Percentiles rank a stretch among this genome's conserved stretches.
These are phyloP conservation scores for Cassiopea andromeda DNA, from an alignment of 30 jellyfish, hydroid and myxozoan genomes.

Conservation along the genomic window DNA sequence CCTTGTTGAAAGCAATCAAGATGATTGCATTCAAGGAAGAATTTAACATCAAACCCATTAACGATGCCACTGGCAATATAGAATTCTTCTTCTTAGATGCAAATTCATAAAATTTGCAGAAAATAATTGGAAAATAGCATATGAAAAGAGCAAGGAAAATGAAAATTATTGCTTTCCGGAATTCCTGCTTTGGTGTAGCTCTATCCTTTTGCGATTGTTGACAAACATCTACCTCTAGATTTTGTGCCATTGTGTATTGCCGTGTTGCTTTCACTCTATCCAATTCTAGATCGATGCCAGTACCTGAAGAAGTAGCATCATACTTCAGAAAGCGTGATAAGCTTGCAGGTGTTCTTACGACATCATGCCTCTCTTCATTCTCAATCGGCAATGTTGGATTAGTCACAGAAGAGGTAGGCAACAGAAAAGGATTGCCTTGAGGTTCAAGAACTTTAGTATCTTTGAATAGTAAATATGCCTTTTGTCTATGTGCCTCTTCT, in stretches of 20 bases:
- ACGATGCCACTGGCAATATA: neutral
- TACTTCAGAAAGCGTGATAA: too few relatives aligned
- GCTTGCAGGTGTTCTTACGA: too few relatives aligned
- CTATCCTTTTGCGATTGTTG: neutral
- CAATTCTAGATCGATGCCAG: too few relatives aligned
- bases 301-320: too few relatives aligned
- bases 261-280: neutral
- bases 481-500: too few relatives aligned
- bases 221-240: neutral
- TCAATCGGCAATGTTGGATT: too few relatives aligned
- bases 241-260: neutral
- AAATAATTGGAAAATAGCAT: neutral
- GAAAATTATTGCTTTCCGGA: neutral
- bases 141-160: neutral
- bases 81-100: neutral
- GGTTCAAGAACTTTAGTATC: too few relatives aligned
- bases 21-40: neutral
- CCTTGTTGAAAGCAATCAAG: neutral
- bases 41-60: neutral
- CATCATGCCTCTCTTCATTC: too few relatives aligned
- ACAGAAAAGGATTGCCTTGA: too few relatives aligned
- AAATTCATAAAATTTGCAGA: neutral
- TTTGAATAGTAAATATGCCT: too few relatives aligned
- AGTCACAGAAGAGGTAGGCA: too few relatives aligned
- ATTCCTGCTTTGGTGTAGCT: neutral